Evolutionary conservation across 2,113 vertebrate genomes (phyloP).

Genomic region (Lophura nycthemera): DNA sequence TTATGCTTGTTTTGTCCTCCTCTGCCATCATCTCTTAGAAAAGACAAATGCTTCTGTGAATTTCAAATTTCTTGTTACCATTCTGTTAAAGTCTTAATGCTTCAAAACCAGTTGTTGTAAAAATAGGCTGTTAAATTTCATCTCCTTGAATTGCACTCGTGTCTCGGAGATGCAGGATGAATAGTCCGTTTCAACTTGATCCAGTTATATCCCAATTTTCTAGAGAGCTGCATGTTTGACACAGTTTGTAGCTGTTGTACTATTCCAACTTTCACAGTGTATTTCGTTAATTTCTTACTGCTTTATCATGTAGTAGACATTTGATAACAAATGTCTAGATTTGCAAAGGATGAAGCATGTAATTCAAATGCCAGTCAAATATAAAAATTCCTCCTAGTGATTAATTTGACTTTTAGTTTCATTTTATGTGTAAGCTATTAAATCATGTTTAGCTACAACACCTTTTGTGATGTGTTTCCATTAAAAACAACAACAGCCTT

Average conservation of each 20-base stretch:
- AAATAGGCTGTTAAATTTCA: not conserved
- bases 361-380: not conserved
- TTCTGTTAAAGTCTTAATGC: not conserved
- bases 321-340: not conserved
- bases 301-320: not conserved
- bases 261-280: not conserved
- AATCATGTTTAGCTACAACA: rapidly evolving
- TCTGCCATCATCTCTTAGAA: not conserved
- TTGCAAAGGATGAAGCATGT: not conserved
- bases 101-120: not conserved
- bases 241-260: not conserved
- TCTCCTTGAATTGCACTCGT: not conserved
- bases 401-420: not conserved
- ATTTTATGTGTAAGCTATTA: not conserved
- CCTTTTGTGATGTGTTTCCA: not conserved
- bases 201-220: not conserved
- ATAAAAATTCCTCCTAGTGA: not conserved
- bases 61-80: not conserved
- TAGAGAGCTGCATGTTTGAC: not conserved
- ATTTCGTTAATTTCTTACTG: not conserved
- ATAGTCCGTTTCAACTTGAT: not conserved
- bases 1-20: not conserved
- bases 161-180: not conserved
- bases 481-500: not conserved
- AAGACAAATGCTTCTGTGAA: not conserved